phyloP scores from a whole-genome alignment of 2,113 vertebrate genomes.

The Gymnobelideus leadbeateri region DNA sequence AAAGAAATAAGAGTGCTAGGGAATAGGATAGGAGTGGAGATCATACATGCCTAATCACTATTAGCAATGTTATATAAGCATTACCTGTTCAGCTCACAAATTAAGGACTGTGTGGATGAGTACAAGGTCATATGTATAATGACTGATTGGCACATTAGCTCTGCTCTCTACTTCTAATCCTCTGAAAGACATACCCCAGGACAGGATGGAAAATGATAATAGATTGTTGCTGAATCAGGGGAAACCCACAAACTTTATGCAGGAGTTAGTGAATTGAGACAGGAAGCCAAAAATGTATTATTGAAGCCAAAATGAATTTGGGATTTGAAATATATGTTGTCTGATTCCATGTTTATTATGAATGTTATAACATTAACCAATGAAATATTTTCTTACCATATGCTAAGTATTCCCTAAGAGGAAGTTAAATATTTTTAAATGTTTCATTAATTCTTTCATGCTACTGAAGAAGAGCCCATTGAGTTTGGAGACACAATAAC shows the following conservation, averaged over 20 bases:
- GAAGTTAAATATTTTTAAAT: not conserved
- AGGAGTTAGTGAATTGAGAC: not conserved
- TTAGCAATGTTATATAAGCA: not conserved
- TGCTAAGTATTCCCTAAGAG: not conserved
- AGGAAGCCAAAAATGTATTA: not conserved
- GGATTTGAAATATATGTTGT: not conserved
- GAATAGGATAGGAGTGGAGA: no score
- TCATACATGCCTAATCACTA: no score
- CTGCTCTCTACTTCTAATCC: not conserved
- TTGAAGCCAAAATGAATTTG: not conserved
- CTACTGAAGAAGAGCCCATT: not conserved
- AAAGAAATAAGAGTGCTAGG: no score
- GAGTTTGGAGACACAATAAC: not conserved
- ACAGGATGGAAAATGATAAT: not conserved
- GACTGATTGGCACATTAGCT: slow-evolving; percentile 7
- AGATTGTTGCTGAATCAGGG: not conserved
- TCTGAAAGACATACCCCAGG: not conserved
- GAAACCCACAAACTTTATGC: not conserved
- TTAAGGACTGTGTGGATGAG: not conserved
- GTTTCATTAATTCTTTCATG: not conserved
- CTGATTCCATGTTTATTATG: not conserved
- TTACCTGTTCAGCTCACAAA: not conserved
- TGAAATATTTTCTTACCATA: not conserved
- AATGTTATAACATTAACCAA: not conserved
- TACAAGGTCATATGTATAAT: not conserved